Percentiles rank a stretch among this genome's conserved stretches.
phyloP scores from a whole-genome alignment of 2,888 invertebrate genomes.

The Noctua janthina region DNA sequence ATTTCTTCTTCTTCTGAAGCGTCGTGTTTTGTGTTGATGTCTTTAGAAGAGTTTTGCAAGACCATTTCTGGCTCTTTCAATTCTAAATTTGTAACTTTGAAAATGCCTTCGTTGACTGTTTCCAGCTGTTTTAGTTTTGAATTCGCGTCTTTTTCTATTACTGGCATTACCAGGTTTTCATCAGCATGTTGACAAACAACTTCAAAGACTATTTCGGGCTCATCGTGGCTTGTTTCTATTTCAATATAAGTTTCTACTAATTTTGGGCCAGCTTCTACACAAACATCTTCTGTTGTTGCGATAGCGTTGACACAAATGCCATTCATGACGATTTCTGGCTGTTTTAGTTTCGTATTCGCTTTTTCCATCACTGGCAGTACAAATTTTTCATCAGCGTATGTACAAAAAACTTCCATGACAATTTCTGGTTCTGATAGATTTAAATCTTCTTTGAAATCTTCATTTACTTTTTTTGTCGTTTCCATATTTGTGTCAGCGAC shows the following conservation, averaged over 20 bases:
- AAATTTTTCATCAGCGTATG: slow-evolving; percentile 33
- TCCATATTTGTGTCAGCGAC: not conserved
- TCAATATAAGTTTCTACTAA: not conserved
- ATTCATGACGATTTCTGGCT: not conserved
- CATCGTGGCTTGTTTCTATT: slow-evolving; percentile 24
- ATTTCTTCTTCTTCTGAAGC: not conserved
- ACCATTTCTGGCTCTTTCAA: not conserved
- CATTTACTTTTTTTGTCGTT: not conserved
- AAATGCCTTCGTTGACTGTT: not conserved
- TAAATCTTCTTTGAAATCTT: not conserved
- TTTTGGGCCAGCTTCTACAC: not conserved
- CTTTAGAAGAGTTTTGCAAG: not conserved
- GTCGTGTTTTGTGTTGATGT: not conserved
- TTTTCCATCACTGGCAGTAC: slow-evolving; percentile 13
- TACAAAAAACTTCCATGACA: slow-evolving; percentile 40
- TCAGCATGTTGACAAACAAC: slow-evolving; percentile 40
- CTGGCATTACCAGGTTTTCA: slow-evolving; percentile 18
- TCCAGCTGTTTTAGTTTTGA: not conserved
- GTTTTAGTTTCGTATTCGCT: not conserved
- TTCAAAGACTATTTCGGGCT: slow-evolving; percentile 39
- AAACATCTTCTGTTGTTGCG: not conserved
- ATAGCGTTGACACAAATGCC: not conserved
- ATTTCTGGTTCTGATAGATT: slow-evolving; percentile 36
- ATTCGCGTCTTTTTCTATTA: not conserved
- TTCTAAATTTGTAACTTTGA: not conserved